Evolutionary conservation across 1,140 invertebrate species (phyloP), one percentile per base, ranked within the genome.

Genomic region (Physella acuta): DNA sequence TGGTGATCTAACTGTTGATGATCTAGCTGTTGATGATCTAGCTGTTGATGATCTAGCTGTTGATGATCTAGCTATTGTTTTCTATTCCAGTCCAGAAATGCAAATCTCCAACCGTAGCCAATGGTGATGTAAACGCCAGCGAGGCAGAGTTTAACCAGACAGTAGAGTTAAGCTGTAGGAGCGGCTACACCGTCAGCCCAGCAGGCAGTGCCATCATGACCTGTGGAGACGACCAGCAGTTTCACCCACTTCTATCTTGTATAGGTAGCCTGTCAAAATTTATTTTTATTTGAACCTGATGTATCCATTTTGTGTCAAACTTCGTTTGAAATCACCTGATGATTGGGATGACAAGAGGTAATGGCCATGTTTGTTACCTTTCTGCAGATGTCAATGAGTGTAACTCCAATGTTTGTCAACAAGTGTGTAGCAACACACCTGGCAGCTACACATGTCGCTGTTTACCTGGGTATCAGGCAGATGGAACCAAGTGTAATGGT

Each of bases 341-440:
- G n/a, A n/a, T n/a, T n/a, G n/a, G n/a, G n/a, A n/a, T n/a, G n/a
- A n/a, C n/a, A n/a, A n/a, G n/a, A n/a, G n/a, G n/a, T n/a, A n/a
- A n/a, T n/a, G n/a, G n/a, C n/a, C n/a, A n/a, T n/a, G n/a, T n/a
- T 64, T 44, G 26, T 30, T 59, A 55, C 31, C 0, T 60, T 26
- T 61, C 30, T 61, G 51, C 53, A 73, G 71, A 73, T 70, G 53
- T 70, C 20, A 39, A 73, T 56, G 71, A 73, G 60, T 73, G 71
- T 56, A 44, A 56, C 0, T 31, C 44, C 16, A 49, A 28, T 5
- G 2, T 28, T 49, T 63, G 61, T 31, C n/a, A 44, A 17, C 37
- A 51, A 24, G 3, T 26, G 3, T 63, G 61, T 52, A 28, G 14
- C n/a, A 34, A 63, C 49, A 49, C 49, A 31, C 34, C 36, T 30